phyloP scores from a whole-genome alignment of 1,140 invertebrate species.

The Trachymyrmex septentrionalis region DNA sequence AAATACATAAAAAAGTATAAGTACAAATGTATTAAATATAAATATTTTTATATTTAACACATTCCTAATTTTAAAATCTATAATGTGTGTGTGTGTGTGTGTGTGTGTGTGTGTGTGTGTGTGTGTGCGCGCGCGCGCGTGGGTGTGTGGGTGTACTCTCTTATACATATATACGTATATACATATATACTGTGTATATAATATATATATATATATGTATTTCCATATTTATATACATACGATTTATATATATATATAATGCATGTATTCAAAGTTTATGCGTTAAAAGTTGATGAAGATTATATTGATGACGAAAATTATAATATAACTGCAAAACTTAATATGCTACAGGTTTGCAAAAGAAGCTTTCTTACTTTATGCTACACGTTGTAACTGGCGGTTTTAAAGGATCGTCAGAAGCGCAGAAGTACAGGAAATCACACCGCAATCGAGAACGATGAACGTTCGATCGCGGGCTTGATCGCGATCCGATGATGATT shows the following conservation, averaged over 20 bases:
- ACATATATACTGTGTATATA: not conserved
- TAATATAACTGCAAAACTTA: not conserved
- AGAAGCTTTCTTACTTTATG: conserved; percentile 10
- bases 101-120: too few relatives aligned
- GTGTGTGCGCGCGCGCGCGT: too few relatives aligned
- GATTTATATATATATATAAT: not conserved
- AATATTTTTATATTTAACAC: not conserved
- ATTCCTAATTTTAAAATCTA: not conserved
- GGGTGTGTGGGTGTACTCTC: too few relatives aligned
- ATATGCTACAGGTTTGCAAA: too few relatives aligned
- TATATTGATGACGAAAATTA: not conserved
- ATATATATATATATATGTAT: not conserved
- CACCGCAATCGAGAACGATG: not conserved
- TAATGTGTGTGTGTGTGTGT: too few relatives aligned
- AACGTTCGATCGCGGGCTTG: not conserved
- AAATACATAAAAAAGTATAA: not conserved
- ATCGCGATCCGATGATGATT: not conserved
- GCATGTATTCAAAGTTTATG: not conserved
- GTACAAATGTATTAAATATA: not conserved
- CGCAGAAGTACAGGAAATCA: not conserved
- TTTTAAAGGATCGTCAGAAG: not conserved
- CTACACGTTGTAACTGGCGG: not conserved
- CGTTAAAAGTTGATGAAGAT: not conserved
- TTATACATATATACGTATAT: not conserved
- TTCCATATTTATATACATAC: not conserved